Evolutionary conservation across 2,797 vertebrate genomes (phyloP).

Genomic region (Diplodus sargus): DNA sequence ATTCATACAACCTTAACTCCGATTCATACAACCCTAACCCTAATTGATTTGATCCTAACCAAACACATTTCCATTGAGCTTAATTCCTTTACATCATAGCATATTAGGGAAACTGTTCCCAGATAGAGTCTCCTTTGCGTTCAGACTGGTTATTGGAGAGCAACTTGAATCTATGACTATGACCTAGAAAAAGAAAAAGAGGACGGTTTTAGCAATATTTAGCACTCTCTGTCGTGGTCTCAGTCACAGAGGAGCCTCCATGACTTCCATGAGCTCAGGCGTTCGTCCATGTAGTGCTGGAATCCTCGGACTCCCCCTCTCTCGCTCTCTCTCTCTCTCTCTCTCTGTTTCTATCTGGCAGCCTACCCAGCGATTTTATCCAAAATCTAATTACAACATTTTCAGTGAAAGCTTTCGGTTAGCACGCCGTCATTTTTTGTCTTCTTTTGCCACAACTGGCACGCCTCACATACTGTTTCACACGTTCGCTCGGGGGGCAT

Average conservation of each 20-base stretch:
- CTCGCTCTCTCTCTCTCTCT: not conserved
- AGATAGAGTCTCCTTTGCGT: not conserved
- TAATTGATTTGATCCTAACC: too few relatives aligned
- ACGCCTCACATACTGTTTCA: not conserved
- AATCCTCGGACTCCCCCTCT: not conserved
- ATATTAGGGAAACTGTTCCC: not conserved
- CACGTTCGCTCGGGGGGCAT: constrained; percentile 18
- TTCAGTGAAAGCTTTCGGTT: constrained; percentile 26
- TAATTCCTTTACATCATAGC: not conserved
- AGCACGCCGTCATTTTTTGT: constrained; percentile 3
- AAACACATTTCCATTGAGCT: too few relatives aligned
- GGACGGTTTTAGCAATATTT: constrained; percentile 19
- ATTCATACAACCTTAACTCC: too few relatives aligned
- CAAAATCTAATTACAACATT: constrained; percentile 24
- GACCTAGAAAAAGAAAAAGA: constrained; percentile 21
- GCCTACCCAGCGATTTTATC: not conserved
- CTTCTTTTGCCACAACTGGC: constrained; percentile 3
- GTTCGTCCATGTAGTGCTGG: constrained; percentile 15
- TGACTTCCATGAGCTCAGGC: constrained; percentile 24
- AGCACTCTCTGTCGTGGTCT: not conserved
- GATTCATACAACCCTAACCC: too few relatives aligned
- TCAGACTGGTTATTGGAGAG: constrained; percentile 5
- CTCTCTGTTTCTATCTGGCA: constrained; percentile 4
- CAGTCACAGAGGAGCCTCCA: not conserved
- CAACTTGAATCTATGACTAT: not conserved